Base-by-base conservation (phyloP, 2,888 invertebrate genomes). In the Drosophila mulleri region DNA sequence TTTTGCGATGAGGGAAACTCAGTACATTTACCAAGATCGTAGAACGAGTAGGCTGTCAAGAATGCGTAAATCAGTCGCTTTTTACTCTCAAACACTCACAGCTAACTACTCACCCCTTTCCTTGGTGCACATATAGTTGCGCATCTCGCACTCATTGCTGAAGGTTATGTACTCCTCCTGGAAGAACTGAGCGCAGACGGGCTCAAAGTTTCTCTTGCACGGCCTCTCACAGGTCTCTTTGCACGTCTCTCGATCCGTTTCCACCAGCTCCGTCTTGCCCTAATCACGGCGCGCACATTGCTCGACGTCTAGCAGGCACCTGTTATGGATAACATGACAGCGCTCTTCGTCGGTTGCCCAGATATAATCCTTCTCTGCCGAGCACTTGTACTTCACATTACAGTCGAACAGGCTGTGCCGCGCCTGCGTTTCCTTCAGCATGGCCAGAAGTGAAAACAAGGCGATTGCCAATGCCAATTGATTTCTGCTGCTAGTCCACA, bases 271-370 rank as follows among this genome's bases (percentile, higher is more conserved):
- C 8, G 56, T n/a, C 12, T 11, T 45, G 14, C 52, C 65, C 11
- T 52, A 16, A 2, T n/a, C 23, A 5, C 7, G 26, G 1, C 72
- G 72, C 4, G 56, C 59, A 37, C 72, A 72, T 37, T 72, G 65
- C 9, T 65, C 72, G 6, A 52, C 58, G 29, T 14, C 32, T 5
- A 65, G 18, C 12, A 65, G 23, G 14, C 72, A 72, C 0, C 11
- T 32, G 14, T 72, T 72, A 2, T 61, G 63, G 9, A 72, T 52
- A 1, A 72, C 37, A 32, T 72, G 53, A 41, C 72, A 72, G 1
- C 60, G 72, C 37, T 72, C 60, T 14, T 54, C 67, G 50, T 77
- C 74, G n/a, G 67, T 67, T 16, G 78, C 72, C 72, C 72, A 81
- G 8, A 75, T 50, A 20, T 52, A 26, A 1, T 69, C 48, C 45